A percentile compares a stretch with the other conserved stretches of the same genome.
phyloP scores from a whole-genome alignment of 1,140 invertebrate species.

The Heterodera carotae region DNA sequence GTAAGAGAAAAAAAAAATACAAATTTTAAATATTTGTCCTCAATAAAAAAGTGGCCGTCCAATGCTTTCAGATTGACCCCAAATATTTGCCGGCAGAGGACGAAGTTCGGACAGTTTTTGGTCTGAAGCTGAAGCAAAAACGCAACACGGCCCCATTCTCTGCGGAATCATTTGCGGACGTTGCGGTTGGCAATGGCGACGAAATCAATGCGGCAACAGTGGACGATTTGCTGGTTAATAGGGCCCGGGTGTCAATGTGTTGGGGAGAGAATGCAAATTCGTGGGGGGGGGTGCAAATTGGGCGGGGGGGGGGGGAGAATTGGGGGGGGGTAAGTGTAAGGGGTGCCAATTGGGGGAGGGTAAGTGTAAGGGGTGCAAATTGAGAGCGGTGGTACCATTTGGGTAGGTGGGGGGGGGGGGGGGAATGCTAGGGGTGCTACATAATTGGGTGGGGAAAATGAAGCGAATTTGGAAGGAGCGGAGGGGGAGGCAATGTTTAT shows the following conservation, averaged over 20 bases:
- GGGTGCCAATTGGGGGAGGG: no score
- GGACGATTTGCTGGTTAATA: slow-evolving; percentile 24
- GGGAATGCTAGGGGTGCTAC: no score
- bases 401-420: no score
- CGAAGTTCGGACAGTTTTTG: slow-evolving; percentile 86
- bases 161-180: slow-evolving; percentile 77
- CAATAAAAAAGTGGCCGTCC: neutral
- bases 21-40: no score
- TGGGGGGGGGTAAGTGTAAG: no score
- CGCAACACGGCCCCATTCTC: slow-evolving; percentile 86
- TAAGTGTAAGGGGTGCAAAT: no score
- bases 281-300: neutral
- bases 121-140: slow-evolving; percentile 85
- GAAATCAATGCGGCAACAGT: slow-evolving; percentile 13
- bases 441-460: no score
- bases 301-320: neutral
- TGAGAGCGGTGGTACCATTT: no score
- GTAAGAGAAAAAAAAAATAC: no score
- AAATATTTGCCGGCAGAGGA: slow-evolving; percentile 78
- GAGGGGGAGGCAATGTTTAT: no score
- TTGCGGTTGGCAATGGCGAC: slow-evolving; percentile 68
- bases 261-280: neutral
- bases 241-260: neutral
- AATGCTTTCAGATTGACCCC: slow-evolving; percentile 78
- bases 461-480: no score